Base-by-base conservation (phyloP, 2,797 vertebrate genomes). In the Sebastes jordani region DNA sequence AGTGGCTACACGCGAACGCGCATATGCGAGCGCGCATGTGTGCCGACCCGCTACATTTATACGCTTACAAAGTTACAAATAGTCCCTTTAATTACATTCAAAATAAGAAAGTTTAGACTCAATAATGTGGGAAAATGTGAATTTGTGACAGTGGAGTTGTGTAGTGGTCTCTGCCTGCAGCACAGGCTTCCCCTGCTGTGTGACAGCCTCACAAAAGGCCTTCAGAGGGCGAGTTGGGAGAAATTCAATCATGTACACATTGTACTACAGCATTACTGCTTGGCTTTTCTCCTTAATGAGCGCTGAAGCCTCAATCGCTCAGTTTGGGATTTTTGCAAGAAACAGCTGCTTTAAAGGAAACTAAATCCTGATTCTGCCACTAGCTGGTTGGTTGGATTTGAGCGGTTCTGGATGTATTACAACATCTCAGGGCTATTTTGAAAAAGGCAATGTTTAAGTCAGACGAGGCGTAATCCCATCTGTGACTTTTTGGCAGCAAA, bases 181-280 rank as follows among this genome's bases (percentile, higher is more conserved):
- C 61, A 66, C 66, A 56, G 73, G 82, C 56, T 54, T 63, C 69
- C 36, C 73, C 55, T 58, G 78, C 79, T 81, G 74, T 71, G 78
- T 60, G n/a, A 84, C 74, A 54, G 63, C 38, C 63, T 71, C 83
- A 74, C 58, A 73, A 32, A 82, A 80, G 68, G 69, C 81, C 27
- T 68, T 76, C 27, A 58, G 34, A 77, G 4, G 30, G 62, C 25
- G 7, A 60, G 36, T 25, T 76, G 59, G 75, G 61, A 80, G 63
- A 63, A 60, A 70, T 69, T 63, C 71, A 74, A 54, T 83, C 78
- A 68, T 82, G 76, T 54, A 78, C 86, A 73, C 52, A 6, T 60
- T 27, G 60, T 55, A 22, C 64, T 27, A 49, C 73, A 68, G 38
- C 49, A 10, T 52, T 22, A 20, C 49, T 29, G 54, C 75, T 52